Evolutionary conservation across 1,140 invertebrate genomes (phyloP).

Genomic region (Bombus fervidus): DNA sequence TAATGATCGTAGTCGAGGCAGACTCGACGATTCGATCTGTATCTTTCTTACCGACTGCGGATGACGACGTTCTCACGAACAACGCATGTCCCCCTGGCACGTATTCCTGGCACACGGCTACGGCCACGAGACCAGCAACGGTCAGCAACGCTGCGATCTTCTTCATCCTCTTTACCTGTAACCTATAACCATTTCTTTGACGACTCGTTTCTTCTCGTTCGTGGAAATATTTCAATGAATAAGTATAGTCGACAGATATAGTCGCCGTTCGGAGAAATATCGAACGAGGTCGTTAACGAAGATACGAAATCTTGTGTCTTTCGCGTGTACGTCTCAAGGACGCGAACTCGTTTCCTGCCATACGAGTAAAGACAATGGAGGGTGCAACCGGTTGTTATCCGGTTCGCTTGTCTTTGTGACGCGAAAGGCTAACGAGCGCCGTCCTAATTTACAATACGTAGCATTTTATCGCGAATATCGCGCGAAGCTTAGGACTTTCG

Average conservation of each 20-base stretch:
- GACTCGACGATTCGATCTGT: constrained; percentile 17
- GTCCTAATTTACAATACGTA: background rate
- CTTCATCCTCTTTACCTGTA: constrained; percentile 67
- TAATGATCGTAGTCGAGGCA: background rate
- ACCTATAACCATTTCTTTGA: background rate
- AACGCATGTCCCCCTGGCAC: constrained; percentile 61
- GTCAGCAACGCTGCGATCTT: constrained; percentile 67
- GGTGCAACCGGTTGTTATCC: background rate
- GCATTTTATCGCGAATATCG: background rate
- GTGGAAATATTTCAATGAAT: too few relatives aligned
- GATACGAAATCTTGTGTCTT: constrained; percentile 13
- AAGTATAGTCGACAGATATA: too few relatives aligned
- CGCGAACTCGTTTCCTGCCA: constrained; percentile 22
- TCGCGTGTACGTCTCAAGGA: constrained; percentile 11
- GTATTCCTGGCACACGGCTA: constrained; percentile 67
- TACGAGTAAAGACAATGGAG: background rate
- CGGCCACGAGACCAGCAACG: constrained; percentile 65
- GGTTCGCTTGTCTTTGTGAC: background rate
- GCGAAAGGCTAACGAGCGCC: background rate
- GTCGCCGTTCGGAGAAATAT: constrained; percentile 11
- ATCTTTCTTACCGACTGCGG: constrained; percentile 62
- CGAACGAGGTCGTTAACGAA: background rate
- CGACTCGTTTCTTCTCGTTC: background rate
- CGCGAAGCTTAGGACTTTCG: background rate
- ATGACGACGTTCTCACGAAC: constrained; percentile 54